Evolutionary conservation across 2,888 invertebrate species (phyloP), one percentile per base, ranked within the genome.

Genomic region (Napeogenes inachia): DNA sequence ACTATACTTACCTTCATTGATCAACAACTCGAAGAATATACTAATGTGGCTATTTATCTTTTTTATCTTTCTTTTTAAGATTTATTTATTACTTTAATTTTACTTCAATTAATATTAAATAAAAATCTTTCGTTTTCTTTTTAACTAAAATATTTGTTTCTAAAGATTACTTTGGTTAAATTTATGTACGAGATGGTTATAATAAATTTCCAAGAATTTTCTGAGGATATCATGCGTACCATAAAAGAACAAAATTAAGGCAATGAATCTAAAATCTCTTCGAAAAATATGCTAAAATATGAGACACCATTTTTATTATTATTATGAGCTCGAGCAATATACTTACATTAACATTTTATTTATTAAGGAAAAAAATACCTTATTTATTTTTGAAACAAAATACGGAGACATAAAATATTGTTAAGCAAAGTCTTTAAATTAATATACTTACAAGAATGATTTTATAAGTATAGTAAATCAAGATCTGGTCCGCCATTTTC

Each of bases 1-100:
- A 74, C 75, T 74, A 72, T 74, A 77, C 80, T 79, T 72, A 69
- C 61, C 73, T 73, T 75, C 78, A 84, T 83, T 84, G 84, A 84
- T 82, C 79, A 72, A 62, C 67, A 68, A 68, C 54, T 65, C 42
- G 56, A 65, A 54, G 60, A 62, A 60, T 35, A 60, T 62, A 38
- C 46, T 50, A 55, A 54, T 55, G 12, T 56, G 21, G 56, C 54
- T 60, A 58, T 58, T 60, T 32, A 38, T 13, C 35, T 5, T 35
- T 35, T 56, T 53, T 56, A 45, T 47, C 35, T 57, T 61, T 63
- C 54, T 47, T 54, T 60, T 57, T 55, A 57, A 13, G 12, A 45
- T 56, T 56, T 56, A 45, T 46, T 60, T 60, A 12, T 32, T 55
- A 12, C 35, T 12, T 10, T 50, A 30, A 42, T 42, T 38, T 3